A percentile compares a stretch with the other conserved stretches of the same genome.
Evolutionary conservation across 2,797 vertebrate genomes (phyloP).

Genomic region (Hydrocynus forskahlii): DNA sequence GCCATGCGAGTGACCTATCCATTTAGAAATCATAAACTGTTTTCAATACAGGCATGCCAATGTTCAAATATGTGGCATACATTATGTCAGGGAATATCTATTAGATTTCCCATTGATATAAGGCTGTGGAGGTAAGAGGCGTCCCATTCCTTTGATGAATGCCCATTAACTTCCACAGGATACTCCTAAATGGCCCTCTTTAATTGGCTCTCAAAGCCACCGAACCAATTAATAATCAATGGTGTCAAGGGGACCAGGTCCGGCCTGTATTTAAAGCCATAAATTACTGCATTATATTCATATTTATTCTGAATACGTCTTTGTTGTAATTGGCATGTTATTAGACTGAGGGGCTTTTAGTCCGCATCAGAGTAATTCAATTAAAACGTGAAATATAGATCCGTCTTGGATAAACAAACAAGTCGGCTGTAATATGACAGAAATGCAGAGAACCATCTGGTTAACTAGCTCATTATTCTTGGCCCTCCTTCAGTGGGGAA

Average conservation of each 20-base stretch:
- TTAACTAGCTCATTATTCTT: conserved; percentile 91
- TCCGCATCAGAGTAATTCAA: conserved; percentile 96
- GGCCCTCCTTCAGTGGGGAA: conserved; percentile 74
- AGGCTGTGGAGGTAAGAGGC: conserved; percentile 69
- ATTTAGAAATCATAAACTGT: conserved; percentile 76
- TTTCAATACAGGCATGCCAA: conserved; percentile 66
- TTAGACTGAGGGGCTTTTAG: conserved; percentile 96
- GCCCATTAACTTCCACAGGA: conserved; percentile 86
- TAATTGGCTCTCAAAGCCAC: conserved; percentile 87
- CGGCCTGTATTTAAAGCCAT: conserved; percentile 90
- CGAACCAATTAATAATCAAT: conserved; percentile 95
- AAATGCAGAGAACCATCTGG: conserved; percentile 85
- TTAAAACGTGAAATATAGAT: conserved; percentile 98
- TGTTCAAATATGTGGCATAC: conserved; percentile 71
- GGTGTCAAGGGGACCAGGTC: conserved; percentile 86
- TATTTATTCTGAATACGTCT: conserved; percentile 97
- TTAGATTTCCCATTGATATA: conserved; percentile 79
- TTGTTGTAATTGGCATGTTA: conserved; percentile 98
- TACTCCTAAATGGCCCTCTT: conserved; percentile 88
- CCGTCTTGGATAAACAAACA: conserved; percentile 95
- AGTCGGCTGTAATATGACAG: conserved; percentile 90
- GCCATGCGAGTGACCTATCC: conserved; percentile 68
- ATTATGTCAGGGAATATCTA: conserved; percentile 79
- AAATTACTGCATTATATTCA: conserved; percentile 96
- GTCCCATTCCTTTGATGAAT: conserved; percentile 83